phyloP scores from a whole-genome alignment of 2,797 vertebrate genomes.

The Sebastes hubbsi region DNA sequence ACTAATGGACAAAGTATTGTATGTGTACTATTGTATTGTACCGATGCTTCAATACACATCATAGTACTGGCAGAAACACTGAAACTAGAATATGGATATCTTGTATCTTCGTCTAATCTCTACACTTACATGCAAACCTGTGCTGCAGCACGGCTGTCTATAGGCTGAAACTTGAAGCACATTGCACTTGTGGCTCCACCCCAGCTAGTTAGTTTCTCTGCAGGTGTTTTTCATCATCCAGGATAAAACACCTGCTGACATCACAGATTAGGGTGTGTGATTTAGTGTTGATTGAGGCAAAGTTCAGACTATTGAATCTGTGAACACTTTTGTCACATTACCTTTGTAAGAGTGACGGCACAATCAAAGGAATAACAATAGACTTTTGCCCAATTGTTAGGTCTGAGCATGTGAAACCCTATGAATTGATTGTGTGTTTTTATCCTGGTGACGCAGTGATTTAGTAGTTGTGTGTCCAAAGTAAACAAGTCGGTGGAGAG shows the following conservation, averaged over 20 bases:
- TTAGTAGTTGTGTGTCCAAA: neutral
- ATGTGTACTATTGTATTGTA: neutral
- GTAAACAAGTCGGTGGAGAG: neutral
- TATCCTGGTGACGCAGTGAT: neutral
- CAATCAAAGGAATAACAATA: neutral
- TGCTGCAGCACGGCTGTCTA: neutral
- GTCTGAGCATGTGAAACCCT: neutral
- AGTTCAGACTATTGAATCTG: neutral
- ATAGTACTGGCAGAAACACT: neutral
- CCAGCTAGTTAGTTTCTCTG: neutral
- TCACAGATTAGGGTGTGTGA: neutral
- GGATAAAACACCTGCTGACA: neutral
- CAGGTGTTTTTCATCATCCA: neutral
- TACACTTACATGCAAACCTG: neutral
- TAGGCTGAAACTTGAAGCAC: neutral
- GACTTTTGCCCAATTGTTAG: neutral
- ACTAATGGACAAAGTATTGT: neutral
- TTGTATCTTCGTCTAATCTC: neutral
- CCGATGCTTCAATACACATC: neutral
- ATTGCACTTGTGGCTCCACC: neutral
- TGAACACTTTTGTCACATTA: neutral
- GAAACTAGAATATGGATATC: neutral
- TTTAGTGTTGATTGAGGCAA: neutral
- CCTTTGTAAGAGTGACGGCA: neutral
- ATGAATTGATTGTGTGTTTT: neutral